Evolutionary conservation across 2,888 invertebrate species (phyloP), one percentile per base, ranked within the genome.

Genomic region (Heteropelma amictum): DNA sequence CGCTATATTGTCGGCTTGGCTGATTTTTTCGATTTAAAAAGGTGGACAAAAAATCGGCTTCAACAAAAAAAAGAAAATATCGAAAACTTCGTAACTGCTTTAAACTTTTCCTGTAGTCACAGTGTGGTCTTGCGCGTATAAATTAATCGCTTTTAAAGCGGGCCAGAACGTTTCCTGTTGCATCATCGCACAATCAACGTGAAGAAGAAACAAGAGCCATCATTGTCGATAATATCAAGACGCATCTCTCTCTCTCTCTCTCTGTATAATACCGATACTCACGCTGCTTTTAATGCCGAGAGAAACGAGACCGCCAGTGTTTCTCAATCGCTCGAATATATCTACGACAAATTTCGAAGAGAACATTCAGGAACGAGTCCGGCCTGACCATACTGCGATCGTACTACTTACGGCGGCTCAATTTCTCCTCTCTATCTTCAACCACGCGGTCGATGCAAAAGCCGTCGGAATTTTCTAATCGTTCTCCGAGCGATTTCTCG

Each of bases 281-380:
- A 7, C 21, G 26, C 47, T 54, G 38, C 12, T 61, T 45, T 47
- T 47, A 45, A 42, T 21, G 23, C 35, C 33, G 17, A 65, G 28
- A 47, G 35, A n/a, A 40, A 75, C 79, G 79, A 81, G 80, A 78
- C 58, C 77, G 77, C 30, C 83, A 81, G 82, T 80, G 82, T 73
- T 64, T 63, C 83, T 80, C 83, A 82, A 72, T 64, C 49, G 35
- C 14, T 28, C 30, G 45, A n/a, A 30, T 12, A 12, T 7, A 8
- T 35, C 21, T 14, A n/a, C 49, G 54, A 49, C 8, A 10, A 35
- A 21, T 56, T 33, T 61, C 60, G 35, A 12, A 21, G 12, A 12
- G 23, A 45, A 28, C 35, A 23, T 58, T 35, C n/a, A n/a, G n/a
- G n/a, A n/a, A 21, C 47, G 14, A 26, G 35, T 14, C 35, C 19